Conservation (phyloP, 2,797 vertebrate genomes). For the Malurus splendens region DNA sequence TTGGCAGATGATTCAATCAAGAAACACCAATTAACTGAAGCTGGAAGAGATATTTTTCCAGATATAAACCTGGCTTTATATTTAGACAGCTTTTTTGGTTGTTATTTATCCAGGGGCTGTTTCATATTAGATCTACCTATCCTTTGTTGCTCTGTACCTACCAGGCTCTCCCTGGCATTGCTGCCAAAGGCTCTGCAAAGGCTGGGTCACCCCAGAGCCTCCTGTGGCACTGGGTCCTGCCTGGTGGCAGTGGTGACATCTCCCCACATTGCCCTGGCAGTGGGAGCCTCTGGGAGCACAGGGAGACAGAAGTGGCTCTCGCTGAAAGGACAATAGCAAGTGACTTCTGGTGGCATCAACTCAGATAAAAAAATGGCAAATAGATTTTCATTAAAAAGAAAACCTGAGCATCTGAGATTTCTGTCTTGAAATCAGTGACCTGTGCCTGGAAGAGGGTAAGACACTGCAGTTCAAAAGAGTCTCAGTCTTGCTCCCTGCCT, state of each 20-base stretch:
- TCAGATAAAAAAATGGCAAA: neutral
- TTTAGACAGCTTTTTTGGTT: neutral
- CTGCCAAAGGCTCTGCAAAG: neutral
- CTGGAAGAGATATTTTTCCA: neutral
- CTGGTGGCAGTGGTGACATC: fast-evolving
- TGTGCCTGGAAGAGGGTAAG: neutral
- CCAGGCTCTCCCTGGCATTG: neutral
- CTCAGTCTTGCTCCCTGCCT: neutral
- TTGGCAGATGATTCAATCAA: neutral
- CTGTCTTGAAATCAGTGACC: neutral
- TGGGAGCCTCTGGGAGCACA: fast-evolving
- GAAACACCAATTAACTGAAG: conserved; percentile 35
- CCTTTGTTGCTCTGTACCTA: neutral
- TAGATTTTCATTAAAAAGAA: neutral
- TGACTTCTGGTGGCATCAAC: fast-evolving
- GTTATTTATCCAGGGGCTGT: neutral
- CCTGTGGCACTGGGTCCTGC: neutral
- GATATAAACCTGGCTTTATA: neutral
- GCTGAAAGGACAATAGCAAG: neutral
- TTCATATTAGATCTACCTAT: neutral
- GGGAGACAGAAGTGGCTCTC: neutral
- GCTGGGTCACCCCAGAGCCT: neutral
- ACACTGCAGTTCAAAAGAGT: neutral
- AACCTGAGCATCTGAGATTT: neutral
- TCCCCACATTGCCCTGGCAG: fast-evolving